These are phyloP conservation scores for Odontomyia ornata DNA, from an alignment of 2,888 invertebrate genomes.

Conservation along the genomic window DNA sequence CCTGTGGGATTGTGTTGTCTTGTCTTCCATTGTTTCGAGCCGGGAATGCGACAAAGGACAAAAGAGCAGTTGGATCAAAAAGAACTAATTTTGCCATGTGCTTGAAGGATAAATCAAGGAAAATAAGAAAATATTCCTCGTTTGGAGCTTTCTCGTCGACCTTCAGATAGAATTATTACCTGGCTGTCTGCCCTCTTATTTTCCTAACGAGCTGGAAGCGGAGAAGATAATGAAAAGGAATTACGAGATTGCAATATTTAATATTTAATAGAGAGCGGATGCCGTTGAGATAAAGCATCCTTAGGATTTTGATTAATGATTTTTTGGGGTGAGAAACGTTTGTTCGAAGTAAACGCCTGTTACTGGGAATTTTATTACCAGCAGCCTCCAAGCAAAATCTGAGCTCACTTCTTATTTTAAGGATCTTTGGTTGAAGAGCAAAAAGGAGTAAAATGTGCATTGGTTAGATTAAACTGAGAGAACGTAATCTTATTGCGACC, in stretches of 20 bases:
- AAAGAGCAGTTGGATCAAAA: slow-evolving; percentile 19
- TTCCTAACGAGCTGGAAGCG: too few relatives aligned
- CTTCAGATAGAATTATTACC: background rate
- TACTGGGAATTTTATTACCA: too few relatives aligned
- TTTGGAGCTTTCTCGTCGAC: background rate
- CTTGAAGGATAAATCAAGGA: slow-evolving; percentile 18
- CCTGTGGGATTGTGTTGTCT: background rate
- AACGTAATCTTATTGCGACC: too few relatives aligned
- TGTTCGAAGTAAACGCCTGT: too few relatives aligned
- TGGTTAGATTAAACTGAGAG: too few relatives aligned
- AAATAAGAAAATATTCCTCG: slow-evolving; percentile 4
- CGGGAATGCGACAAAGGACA: background rate
- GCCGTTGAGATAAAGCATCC: too few relatives aligned
- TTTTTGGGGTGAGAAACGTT: too few relatives aligned
- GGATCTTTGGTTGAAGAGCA: too few relatives aligned
- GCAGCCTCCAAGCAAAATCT: too few relatives aligned
- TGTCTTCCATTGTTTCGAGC: background rate
- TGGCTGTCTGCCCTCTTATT: background rate
- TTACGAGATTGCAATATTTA: slow-evolving; percentile 4
- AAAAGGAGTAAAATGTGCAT: too few relatives aligned
- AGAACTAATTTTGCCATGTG: slow-evolving; percentile 22
- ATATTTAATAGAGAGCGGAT: background rate
- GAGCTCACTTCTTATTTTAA: too few relatives aligned
- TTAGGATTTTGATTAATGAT: too few relatives aligned
- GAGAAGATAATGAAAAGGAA: slow-evolving; percentile 5